Percentiles rank a stretch among this genome's conserved stretches.
phyloP scores from a whole-genome alignment of 2,113 vertebrate species.

The Apteryx mantelli region DNA sequence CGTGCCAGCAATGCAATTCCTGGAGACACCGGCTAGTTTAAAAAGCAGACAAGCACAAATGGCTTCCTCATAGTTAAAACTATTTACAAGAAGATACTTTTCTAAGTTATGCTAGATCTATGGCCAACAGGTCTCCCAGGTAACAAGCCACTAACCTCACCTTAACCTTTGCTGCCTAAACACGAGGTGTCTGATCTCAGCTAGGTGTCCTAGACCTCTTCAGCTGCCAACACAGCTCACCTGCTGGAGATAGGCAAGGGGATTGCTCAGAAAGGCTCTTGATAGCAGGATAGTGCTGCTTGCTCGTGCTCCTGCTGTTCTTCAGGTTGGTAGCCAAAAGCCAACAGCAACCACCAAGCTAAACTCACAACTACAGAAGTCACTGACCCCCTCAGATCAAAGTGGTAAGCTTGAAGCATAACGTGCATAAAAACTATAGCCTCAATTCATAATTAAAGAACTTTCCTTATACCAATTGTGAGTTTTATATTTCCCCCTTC shows the following conservation, averaged over 20 bases:
- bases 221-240: not conserved
- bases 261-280: not conserved
- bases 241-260: not conserved
- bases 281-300: not conserved
- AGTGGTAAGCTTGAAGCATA: conserved; percentile 30
- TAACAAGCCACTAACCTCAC: not conserved
- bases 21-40: not conserved
- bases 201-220: not conserved
- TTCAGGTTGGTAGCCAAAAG: not conserved
- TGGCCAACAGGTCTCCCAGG: not conserved
- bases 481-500: not conserved
- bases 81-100: not conserved
- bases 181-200: not conserved
- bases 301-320: not conserved
- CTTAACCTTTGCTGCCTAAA: not conserved
- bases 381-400: not conserved
- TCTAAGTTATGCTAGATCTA: not conserved
- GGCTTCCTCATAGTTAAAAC: not conserved
- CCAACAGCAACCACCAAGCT: not conserved
- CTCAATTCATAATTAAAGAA: not conserved
- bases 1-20: not conserved
- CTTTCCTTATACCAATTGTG: not conserved
- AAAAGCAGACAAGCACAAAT: not conserved
- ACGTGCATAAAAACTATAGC: not conserved
- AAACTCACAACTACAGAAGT: not conserved